Conservation (phyloP, 2,113 vertebrate genomes). For the Phyllostomus hastatus region DNA sequence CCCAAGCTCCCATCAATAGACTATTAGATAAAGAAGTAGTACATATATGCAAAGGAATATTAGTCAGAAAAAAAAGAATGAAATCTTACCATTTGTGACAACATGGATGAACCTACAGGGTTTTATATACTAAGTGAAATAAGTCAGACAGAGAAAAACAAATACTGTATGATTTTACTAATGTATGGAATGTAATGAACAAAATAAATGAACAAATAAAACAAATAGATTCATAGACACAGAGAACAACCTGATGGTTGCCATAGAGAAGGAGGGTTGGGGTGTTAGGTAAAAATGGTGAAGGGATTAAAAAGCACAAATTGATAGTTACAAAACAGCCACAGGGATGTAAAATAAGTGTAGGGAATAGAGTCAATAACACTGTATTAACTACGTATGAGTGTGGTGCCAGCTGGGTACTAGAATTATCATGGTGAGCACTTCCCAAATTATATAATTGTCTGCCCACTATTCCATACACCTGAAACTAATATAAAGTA, state of each 20-base stretch:
- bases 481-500: not conserved
- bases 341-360: not conserved
- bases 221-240: not conserved
- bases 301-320: too few relatives aligned
- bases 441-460: not conserved
- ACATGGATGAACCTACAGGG: not conserved
- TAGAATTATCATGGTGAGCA: not conserved
- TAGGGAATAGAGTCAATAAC: not conserved
- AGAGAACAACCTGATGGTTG: not conserved
- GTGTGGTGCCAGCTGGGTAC: not conserved
- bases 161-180: not conserved
- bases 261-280: too few relatives aligned
- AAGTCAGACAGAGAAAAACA: not conserved
- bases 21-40: not conserved
- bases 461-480: not conserved
- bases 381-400: not conserved
- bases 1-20: not conserved
- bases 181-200: too few relatives aligned
- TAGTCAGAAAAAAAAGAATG: not conserved
- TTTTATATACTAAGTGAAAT: not conserved
- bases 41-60: not conserved
- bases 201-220: too few relatives aligned
- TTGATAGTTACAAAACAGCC: not conserved
- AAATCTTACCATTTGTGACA: not conserved
- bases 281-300: too few relatives aligned